phyloP scores from a whole-genome alignment of 2,113 vertebrate species.

The Pipra filicauda region DNA sequence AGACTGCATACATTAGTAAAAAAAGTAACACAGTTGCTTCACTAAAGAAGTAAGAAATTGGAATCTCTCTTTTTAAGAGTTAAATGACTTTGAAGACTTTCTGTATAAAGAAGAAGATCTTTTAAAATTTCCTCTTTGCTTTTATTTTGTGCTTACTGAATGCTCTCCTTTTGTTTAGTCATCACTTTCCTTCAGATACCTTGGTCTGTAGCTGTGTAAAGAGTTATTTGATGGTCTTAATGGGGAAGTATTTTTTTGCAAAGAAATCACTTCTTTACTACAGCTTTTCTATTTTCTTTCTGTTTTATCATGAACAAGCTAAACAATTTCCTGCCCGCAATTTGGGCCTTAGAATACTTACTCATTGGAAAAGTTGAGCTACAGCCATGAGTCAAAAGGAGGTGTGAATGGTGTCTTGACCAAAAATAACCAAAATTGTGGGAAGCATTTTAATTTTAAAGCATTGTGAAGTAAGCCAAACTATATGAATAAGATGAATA shows the following conservation, averaged over 20 bases:
- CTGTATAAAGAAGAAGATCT: neutral
- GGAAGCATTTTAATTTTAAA: neutral
- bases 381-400: neutral
- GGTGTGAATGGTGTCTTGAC: neutral
- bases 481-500: neutral
- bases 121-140: constrained; percentile 5
- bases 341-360: neutral
- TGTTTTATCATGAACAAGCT: constrained; percentile 44
- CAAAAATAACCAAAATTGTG: neutral
- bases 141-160: constrained; percentile 23
- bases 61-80: neutral
- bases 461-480: neutral
- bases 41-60: neutral
- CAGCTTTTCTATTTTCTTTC: constrained; percentile 31
- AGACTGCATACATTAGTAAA: neutral
- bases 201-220: neutral
- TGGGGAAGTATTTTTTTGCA: constrained; percentile 54
- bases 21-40: neutral
- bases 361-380: neutral
- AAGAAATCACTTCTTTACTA: constrained; percentile 29
- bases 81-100: neutral
- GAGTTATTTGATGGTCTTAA: neutral
- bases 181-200: constrained; percentile 16
- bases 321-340: neutral
- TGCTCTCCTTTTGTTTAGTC: constrained; percentile 7